Conservation (phyloP, 2,888 invertebrate species). For the Cosmia trapezina region DNA sequence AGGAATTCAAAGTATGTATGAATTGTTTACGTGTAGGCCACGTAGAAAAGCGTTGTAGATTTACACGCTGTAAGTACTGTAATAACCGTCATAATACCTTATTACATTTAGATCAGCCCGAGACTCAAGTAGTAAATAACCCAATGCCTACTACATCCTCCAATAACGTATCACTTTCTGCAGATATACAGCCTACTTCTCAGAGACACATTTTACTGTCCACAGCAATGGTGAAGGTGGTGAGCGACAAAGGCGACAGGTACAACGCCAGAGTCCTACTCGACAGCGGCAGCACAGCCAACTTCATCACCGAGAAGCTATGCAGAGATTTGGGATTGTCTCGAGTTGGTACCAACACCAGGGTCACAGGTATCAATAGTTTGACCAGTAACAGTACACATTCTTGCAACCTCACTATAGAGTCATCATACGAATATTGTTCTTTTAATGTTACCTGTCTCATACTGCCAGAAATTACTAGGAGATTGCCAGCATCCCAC, state of each 20-base stretch:
- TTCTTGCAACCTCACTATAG: slow-evolving; percentile 9
- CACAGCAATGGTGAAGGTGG: too few relatives aligned
- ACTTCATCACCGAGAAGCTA: neutral
- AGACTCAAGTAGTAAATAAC: neutral
- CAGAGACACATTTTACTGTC: too few relatives aligned
- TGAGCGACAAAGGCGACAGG: too few relatives aligned
- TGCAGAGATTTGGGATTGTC: neutral
- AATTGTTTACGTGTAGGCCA: slow-evolving; percentile 10
- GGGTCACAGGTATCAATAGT: slow-evolving; percentile 8
- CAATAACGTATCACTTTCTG: slow-evolving; percentile 4
- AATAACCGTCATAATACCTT: slow-evolving; percentile 9
- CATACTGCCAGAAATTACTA: neutral
- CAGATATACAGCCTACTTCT: too few relatives aligned
- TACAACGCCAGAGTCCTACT: too few relatives aligned
- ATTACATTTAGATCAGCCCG: neutral
- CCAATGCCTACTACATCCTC: neutral
- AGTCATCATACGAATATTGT: neutral
- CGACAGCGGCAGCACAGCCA: too few relatives aligned
- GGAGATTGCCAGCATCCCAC: too few relatives aligned
- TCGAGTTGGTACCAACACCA: slow-evolving; percentile 1
- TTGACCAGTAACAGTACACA: slow-evolving; percentile 15
- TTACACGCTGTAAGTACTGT: slow-evolving; percentile 14
- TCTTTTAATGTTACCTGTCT: neutral
- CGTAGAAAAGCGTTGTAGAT: slow-evolving; percentile 8
- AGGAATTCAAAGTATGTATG: slow-evolving; percentile 5